Percentiles rank a stretch among this genome's conserved stretches.
phyloP scores from a whole-genome alignment of 2,888 invertebrate species.

The Drosophila mimetica region DNA sequence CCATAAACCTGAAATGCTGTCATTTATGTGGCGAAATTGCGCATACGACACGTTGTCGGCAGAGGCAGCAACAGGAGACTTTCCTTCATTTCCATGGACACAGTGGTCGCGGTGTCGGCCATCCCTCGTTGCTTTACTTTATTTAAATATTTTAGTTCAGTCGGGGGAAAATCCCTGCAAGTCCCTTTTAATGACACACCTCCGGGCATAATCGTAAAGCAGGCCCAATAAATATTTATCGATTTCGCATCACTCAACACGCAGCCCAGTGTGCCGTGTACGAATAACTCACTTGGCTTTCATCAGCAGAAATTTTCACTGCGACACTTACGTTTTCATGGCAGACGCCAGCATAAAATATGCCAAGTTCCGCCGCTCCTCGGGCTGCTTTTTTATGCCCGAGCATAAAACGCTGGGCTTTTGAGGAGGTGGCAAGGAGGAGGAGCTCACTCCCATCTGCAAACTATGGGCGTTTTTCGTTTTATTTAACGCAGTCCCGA shows the following conservation, averaged over 20 bases:
- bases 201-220: slow-evolving; percentile 26
- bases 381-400: slow-evolving; percentile 48
- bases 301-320: slow-evolving; percentile 74
- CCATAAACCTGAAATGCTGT: slow-evolving; percentile 68
- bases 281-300: slow-evolving; percentile 74
- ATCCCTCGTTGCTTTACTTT: background rate
- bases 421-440: slow-evolving; percentile 17
- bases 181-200: slow-evolving; percentile 3
- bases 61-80: slow-evolving; percentile 24
- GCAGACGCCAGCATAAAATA: slow-evolving; percentile 60
- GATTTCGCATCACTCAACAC: slow-evolving; percentile 22
- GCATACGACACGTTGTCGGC: slow-evolving; percentile 69
- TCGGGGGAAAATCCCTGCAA: slow-evolving; percentile 8
- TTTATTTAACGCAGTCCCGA: slow-evolving; percentile 68
- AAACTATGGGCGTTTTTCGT: slow-evolving; percentile 63
- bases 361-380: slow-evolving; percentile 58
- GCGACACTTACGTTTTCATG: slow-evolving; percentile 78
- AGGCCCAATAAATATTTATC: slow-evolving; percentile 26
- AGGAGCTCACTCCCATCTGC: slow-evolving; percentile 38
- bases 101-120: slow-evolving; percentile 10
- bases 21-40: slow-evolving; percentile 74
- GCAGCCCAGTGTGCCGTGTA: slow-evolving; percentile 46
- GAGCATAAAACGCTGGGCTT: slow-evolving; percentile 55
- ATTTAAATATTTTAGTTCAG: background rate
- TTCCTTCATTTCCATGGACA: slow-evolving; percentile 11